These are phyloP conservation scores for Australoheros scitulus DNA, from an alignment of 2,113 vertebrate genomes.

Conservation along the genomic window DNA sequence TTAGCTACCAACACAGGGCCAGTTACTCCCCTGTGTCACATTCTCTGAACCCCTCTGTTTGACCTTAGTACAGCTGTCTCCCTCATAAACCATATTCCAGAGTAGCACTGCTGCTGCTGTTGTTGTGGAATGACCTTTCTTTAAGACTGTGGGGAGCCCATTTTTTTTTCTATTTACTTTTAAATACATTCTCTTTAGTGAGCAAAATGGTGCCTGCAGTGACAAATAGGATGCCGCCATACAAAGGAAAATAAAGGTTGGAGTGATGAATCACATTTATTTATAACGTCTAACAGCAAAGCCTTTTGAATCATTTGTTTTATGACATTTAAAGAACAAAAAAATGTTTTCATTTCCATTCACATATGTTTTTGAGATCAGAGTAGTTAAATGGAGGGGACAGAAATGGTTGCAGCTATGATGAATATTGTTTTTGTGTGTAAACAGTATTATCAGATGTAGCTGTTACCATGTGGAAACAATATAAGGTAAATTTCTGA, in stretches of 20 bases:
- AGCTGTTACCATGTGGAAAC: neutral
- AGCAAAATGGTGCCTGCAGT: neutral
- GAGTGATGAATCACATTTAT: neutral
- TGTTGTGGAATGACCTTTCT: neutral
- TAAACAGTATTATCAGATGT: neutral
- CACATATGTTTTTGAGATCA: neutral
- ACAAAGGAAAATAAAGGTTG: constrained; percentile 10
- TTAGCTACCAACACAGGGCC: constrained; percentile 20
- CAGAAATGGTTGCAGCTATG: neutral
- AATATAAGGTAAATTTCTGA: neutral
- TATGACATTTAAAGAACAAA: neutral
- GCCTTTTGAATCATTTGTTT: constrained; percentile 6
- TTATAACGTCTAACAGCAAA: neutral
- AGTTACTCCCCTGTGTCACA: constrained; percentile 37
- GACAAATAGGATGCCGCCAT: constrained; percentile 1
- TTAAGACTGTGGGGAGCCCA: neutral
- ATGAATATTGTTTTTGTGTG: neutral
- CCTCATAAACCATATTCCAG: constrained; percentile 43
- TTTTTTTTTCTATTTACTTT: neutral
- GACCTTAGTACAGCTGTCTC: constrained; percentile 68
- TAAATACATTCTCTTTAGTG: constrained; percentile 8
- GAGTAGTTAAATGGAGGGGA: neutral
- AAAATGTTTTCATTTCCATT: neutral
- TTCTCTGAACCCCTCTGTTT: constrained; percentile 47
- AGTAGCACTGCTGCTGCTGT: neutral